Evolutionary conservation across 2,797 vertebrate species (phyloP).

Genomic region (Dromococcyx pavoninus): DNA sequence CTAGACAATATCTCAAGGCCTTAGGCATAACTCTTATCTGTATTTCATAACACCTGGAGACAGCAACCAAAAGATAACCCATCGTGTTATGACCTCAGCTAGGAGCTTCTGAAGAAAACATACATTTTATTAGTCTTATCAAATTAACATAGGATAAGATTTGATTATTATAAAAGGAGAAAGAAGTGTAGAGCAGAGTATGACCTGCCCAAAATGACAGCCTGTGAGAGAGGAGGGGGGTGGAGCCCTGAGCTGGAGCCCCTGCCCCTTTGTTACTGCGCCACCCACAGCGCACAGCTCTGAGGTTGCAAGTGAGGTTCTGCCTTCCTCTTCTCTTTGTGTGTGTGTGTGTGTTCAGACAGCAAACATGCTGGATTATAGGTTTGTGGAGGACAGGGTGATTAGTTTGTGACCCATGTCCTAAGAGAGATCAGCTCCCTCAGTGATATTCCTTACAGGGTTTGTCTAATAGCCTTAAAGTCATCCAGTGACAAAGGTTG

Average conservation of each 20-base stretch:
- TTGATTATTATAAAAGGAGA: neutral
- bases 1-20: neutral
- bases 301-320: neutral
- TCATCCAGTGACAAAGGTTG: neutral
- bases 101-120: neutral
- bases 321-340: neutral
- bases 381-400: neutral
- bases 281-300: fast-evolving
- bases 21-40: neutral
- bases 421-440: neutral
- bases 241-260: neutral
- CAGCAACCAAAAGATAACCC: neutral
- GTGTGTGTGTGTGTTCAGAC: neutral
- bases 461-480: neutral
- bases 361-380: neutral
- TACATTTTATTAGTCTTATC: neutral
- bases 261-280: neutral
- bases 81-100: neutral
- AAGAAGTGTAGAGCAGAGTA: neutral
- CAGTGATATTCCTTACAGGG: neutral
- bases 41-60: neutral
- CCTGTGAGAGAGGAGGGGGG: too few relatives aligned
- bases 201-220: neutral
- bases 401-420: neutral
- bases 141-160: neutral